Conservation (phyloP, 2,888 invertebrate species). For the Rhagonycha lutea region DNA sequence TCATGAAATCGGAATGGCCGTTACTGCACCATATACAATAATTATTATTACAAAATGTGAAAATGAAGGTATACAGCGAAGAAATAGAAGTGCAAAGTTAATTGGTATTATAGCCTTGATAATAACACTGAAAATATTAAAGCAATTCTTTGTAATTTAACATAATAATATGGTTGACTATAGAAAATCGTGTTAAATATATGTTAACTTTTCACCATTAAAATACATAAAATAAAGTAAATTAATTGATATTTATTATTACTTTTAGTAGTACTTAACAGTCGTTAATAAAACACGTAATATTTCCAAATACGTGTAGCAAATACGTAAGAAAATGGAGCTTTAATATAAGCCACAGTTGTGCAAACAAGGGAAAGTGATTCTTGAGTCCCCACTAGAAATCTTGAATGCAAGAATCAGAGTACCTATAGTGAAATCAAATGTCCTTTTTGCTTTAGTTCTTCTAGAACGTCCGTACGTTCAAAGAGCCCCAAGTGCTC, state of each 20-base stretch:
- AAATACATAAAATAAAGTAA: not conserved
- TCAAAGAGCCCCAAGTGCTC: conserved; percentile 4
- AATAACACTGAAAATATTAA: not conserved
- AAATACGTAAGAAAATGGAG: not conserved
- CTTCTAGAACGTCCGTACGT: conserved; percentile 18
- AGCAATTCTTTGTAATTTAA: not conserved
- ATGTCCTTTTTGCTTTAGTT: conserved; percentile 22
- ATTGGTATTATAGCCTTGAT: not conserved
- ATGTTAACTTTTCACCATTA: not conserved
- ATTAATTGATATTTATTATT: not conserved
- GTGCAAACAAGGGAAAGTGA: conserved; percentile 3
- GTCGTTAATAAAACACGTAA: not conserved
- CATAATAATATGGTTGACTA: not conserved
- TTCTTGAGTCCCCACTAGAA: conserved; percentile 13
- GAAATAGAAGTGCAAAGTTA: not conserved
- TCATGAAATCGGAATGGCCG: too few species aligned
- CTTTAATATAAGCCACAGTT: not conserved
- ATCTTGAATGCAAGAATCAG: conserved; percentile 15
- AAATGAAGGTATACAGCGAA: not conserved
- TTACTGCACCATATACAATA: not conserved
- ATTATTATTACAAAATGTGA: not conserved
- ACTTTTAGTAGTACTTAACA: not conserved
- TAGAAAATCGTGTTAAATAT: not conserved
- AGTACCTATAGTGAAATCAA: conserved; percentile 22
- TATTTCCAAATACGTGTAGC: not conserved